These are phyloP conservation scores for Orthosia cruda DNA, from an alignment of 2,888 invertebrate species.

Conservation along the genomic window DNA sequence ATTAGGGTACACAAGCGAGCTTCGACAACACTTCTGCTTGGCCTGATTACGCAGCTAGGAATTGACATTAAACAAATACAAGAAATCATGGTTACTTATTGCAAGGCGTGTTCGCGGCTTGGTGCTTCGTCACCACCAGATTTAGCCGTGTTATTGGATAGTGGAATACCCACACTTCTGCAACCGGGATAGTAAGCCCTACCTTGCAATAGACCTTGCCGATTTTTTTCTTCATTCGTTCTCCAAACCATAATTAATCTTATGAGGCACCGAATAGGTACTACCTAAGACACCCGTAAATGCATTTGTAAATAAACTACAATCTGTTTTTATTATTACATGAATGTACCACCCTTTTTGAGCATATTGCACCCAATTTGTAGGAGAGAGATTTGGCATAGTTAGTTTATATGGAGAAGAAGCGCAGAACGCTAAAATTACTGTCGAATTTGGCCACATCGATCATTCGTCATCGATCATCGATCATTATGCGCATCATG, in stretches of 20 bases:
- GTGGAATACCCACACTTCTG: neutral
- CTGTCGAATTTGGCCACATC: too few species aligned
- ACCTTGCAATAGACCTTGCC: neutral
- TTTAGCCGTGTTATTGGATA: neutral
- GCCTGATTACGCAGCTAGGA: conserved; percentile 26
- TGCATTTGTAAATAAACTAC: neutral
- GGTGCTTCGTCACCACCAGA: neutral
- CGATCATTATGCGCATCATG: too few species aligned
- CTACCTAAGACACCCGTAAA: neutral
- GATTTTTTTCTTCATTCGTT: neutral
- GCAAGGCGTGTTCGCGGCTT: neutral
- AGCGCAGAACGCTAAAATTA: too few species aligned
- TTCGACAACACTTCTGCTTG: conserved; percentile 32
- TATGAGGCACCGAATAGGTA: neutral
- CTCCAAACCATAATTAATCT: neutral
- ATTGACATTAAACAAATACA: conserved; percentile 25
- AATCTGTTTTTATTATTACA: too few species aligned
- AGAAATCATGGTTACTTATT: conserved; percentile 4
- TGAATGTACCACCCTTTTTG: too few species aligned
- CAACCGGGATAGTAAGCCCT: neutral
- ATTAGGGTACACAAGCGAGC: conserved; percentile 39
- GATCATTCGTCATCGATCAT: too few species aligned
- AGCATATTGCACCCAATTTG: too few species aligned
- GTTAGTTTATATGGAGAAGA: neutral
- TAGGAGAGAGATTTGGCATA: neutral